Percentiles rank a stretch among this genome's conserved stretches.
Evolutionary conservation across 1,140 invertebrate genomes (phyloP).

Genomic region (Gryllus bimaculatus): DNA sequence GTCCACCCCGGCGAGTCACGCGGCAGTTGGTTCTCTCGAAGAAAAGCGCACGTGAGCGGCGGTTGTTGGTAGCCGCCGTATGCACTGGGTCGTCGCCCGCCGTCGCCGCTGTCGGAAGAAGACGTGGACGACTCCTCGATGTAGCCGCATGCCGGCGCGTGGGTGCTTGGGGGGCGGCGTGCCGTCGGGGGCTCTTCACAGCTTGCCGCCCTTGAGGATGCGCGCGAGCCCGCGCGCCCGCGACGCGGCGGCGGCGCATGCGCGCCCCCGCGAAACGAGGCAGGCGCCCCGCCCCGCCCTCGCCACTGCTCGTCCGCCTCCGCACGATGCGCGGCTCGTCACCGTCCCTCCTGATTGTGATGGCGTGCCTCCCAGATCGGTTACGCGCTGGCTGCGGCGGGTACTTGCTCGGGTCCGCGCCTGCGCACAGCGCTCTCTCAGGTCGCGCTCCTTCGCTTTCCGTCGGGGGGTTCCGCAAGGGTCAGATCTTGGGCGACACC

Average conservation of each 20-base stretch:
- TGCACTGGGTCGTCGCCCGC: constrained; percentile 21
- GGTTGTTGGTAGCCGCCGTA: background rate
- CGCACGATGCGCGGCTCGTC: constrained; percentile 50
- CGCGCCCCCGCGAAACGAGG: background rate
- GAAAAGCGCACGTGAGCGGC: constrained; percentile 24
- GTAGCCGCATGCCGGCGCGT: constrained; percentile 8
- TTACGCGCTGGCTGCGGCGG: constrained; percentile 39
- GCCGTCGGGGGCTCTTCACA: constrained; percentile 45
- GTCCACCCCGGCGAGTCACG: constrained; percentile 23
- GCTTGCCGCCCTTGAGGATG: constrained; percentile 51
- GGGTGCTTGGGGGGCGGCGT: constrained; percentile 20
- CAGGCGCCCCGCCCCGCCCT: background rate
- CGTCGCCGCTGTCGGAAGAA: constrained; percentile 25
- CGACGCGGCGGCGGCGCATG: background rate
- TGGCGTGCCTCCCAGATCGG: too few relatives aligned
- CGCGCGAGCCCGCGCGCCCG: constrained; percentile 36
- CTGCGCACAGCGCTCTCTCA: background rate
- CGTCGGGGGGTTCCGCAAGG: too few relatives aligned
- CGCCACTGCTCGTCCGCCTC: constrained; percentile 30
- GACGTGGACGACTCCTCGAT: constrained; percentile 14
- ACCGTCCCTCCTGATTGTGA: constrained; percentile 59
- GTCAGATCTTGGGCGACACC: too few relatives aligned
- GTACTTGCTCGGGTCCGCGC: background rate
- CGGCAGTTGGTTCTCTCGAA: constrained; percentile 28
- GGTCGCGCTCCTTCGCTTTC: too few relatives aligned